A percentile compares a stretch with the other conserved stretches of the same genome.
phyloP scores from a whole-genome alignment of 2,113 vertebrate genomes.

The Regulus satrapa region DNA sequence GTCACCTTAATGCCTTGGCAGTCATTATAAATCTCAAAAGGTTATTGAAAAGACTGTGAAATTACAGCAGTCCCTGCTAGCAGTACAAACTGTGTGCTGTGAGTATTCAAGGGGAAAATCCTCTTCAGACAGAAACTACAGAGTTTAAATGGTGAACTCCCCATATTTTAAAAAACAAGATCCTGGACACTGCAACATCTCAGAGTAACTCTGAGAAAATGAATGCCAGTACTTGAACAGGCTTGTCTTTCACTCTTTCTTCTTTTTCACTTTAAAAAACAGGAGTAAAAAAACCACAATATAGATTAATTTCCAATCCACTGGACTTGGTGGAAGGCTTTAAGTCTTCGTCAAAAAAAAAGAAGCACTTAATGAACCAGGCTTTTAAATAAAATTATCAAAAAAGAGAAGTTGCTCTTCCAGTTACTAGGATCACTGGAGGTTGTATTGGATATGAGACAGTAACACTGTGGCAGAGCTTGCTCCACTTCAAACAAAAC shows the following conservation, averaged over 20 bases:
- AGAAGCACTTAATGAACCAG: neutral
- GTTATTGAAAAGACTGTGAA: neutral
- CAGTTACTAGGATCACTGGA: conserved; percentile 16
- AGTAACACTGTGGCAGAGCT: neutral
- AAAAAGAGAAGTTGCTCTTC: conserved; percentile 1
- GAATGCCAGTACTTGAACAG: neutral
- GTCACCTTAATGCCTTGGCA: neutral
- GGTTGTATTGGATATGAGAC: neutral
- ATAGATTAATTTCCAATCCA: neutral
- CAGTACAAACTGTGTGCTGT: neutral
- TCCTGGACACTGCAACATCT: neutral
- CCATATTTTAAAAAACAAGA: neutral
- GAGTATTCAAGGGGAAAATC: neutral
- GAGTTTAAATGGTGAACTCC: neutral
- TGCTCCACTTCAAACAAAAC: conserved; percentile 24
- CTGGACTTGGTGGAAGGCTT: conserved; percentile 1
- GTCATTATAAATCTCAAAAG: neutral
- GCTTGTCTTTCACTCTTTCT: neutral
- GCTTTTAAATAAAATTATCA: conserved; percentile 3
- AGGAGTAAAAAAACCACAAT: neutral
- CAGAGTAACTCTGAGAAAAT: neutral
- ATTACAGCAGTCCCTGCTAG: neutral
- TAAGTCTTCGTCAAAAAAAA: neutral
- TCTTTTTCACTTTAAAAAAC: neutral
- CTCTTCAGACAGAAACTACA: neutral